Percentiles rank a stretch among this genome's conserved stretches.
Evolutionary conservation across 2,797 vertebrate species (phyloP).

Genomic region (Lates japonicus): DNA sequence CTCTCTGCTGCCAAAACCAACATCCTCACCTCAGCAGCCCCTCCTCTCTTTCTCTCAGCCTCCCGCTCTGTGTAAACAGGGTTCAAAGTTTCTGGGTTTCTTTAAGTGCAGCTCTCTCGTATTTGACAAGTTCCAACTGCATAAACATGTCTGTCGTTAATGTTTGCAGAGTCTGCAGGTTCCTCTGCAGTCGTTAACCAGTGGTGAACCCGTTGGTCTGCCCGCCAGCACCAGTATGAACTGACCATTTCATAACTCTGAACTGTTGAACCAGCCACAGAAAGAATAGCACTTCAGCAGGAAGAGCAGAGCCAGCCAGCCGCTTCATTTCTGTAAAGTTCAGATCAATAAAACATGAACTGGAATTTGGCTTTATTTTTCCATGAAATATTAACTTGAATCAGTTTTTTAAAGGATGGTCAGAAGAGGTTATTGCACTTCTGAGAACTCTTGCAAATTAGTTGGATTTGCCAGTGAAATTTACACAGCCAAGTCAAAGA

Average conservation of each 20-base stretch:
- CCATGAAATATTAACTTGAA: slow-evolving; percentile 30
- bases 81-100: slow-evolving; percentile 48
- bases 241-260: slow-evolving; percentile 23
- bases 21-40: slow-evolving; percentile 49
- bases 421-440: slow-evolving; percentile 2
- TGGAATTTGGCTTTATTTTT: slow-evolving; percentile 17
- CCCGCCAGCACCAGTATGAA: slow-evolving; percentile 25
- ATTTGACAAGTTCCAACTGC: slow-evolving; percentile 57
- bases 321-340: not conserved
- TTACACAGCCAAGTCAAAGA: slow-evolving; percentile 1
- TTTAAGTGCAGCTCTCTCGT: slow-evolving; percentile 44
- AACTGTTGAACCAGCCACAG: slow-evolving; percentile 45
- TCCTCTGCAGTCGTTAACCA: slow-evolving; percentile 38
- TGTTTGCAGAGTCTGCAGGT: slow-evolving; percentile 57
- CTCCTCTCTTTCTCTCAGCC: slow-evolving; percentile 2
- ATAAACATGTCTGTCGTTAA: slow-evolving; percentile 45
- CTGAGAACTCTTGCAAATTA: not conserved
- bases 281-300: slow-evolving; percentile 6
- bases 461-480: not conserved
- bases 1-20: slow-evolving; percentile 50
- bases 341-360: slow-evolving; percentile 46
- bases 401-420: not conserved
- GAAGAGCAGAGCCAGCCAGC: not conserved
- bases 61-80: slow-evolving; percentile 42
- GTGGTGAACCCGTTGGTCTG: not conserved